These are phyloP conservation scores for Drosophila setosimentum DNA, from an alignment of 2,888 invertebrate species.

Conservation along the genomic window DNA sequence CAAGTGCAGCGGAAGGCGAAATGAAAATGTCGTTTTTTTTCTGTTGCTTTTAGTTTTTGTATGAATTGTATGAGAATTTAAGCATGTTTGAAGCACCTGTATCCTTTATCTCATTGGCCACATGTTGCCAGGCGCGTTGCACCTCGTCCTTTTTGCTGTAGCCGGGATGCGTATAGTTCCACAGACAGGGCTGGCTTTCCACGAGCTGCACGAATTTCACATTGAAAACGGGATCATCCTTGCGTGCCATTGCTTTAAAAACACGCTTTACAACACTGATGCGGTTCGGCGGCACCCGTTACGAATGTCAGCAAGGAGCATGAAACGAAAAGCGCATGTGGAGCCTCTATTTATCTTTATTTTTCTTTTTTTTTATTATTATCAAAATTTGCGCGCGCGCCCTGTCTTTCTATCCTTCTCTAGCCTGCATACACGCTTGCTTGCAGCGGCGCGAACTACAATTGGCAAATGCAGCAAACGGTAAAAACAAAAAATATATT, in stretches of 20 bases:
- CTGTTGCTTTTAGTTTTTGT: slow-evolving; percentile 7
- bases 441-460: slow-evolving; percentile 5
- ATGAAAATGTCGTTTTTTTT: slow-evolving; percentile 21
- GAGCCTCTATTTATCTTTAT: slow-evolving; percentile 3
- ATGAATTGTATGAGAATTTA: not conserved
- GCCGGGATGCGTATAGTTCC: slow-evolving; percentile 83
- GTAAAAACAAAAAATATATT: slow-evolving; percentile 1
- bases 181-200: slow-evolving; percentile 80
- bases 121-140: slow-evolving; percentile 83
- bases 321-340: not conserved
- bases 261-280: slow-evolving; percentile 50
- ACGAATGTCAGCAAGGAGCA: slow-evolving; percentile 35
- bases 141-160: slow-evolving; percentile 83
- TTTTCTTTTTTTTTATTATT: not conserved
- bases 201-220: slow-evolving; percentile 83
- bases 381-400: slow-evolving; percentile 46
- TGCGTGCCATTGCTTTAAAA: slow-evolving; percentile 76
- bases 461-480: slow-evolving; percentile 24
- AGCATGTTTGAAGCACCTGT: slow-evolving; percentile 66
- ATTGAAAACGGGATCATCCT: slow-evolving; percentile 84
- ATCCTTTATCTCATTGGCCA: slow-evolving; percentile 83
- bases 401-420: slow-evolving; percentile 3
- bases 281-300: slow-evolving; percentile 26
- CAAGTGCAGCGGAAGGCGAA: slow-evolving; percentile 35
- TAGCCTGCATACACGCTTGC: slow-evolving; percentile 8